These are phyloP conservation scores for Hirundichthys speculiger DNA, from an alignment of 2,113 vertebrate genomes.

Conservation along the genomic window DNA sequence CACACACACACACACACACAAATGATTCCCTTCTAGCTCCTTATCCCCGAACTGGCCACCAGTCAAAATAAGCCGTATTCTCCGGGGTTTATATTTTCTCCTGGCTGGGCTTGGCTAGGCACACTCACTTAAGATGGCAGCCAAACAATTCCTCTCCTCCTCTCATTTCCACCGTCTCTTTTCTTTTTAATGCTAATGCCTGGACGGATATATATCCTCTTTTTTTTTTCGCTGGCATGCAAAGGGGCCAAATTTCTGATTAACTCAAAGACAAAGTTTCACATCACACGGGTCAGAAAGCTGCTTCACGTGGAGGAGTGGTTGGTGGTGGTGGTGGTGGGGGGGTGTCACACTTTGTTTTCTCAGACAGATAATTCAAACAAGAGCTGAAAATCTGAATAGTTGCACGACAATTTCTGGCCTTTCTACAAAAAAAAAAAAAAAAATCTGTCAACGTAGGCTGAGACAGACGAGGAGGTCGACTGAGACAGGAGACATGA, in stretches of 20 bases:
- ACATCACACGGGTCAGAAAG: constrained; percentile 69
- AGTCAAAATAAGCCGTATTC: constrained; percentile 80
- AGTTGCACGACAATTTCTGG: too few species aligned
- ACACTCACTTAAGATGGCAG: constrained; percentile 75
- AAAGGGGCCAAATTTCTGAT: constrained; percentile 71
- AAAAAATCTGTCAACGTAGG: too few species aligned
- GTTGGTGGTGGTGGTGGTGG: neutral
- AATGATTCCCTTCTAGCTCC: constrained; percentile 48
- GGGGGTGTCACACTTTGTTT: neutral
- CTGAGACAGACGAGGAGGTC: too few species aligned
- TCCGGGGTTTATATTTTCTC: constrained; percentile 75
- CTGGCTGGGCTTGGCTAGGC: constrained; percentile 69
- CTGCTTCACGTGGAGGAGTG: neutral
- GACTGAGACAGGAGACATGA: too few species aligned
- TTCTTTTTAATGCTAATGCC: constrained; percentile 80
- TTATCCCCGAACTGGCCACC: constrained; percentile 76
- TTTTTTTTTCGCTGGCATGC: constrained; percentile 53
- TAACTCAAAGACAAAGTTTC: constrained; percentile 75
- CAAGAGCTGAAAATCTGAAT: neutral
- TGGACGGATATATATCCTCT: constrained; percentile 71
- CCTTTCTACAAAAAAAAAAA: too few species aligned
- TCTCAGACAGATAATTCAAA: constrained; percentile 27
- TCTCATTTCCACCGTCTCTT: constrained; percentile 68
- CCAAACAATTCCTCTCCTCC: constrained; percentile 72
- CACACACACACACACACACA: constrained; percentile 28